These are phyloP conservation scores for Alloplasta piceator DNA, from an alignment of 2,888 invertebrate species.

Conservation along the genomic window DNA sequence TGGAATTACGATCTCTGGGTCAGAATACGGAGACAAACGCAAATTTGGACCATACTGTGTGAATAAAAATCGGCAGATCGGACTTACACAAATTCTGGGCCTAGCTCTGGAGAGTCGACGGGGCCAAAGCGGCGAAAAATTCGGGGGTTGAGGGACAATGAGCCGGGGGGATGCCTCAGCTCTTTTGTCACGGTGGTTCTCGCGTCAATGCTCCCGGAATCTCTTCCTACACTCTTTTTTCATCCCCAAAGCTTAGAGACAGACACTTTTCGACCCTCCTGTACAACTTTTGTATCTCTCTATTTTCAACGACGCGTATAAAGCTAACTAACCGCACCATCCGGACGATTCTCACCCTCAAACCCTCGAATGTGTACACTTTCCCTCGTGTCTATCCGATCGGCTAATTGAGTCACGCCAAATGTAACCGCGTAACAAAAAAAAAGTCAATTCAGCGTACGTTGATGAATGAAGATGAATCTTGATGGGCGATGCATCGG, in stretches of 20 bases:
- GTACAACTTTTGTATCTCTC: slow-evolving; percentile 49
- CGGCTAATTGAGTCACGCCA: slow-evolving; percentile 76
- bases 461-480: too few relatives aligned
- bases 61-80: slow-evolving; percentile 53
- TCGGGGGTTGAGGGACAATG: slow-evolving; percentile 71
- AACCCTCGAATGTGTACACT: slow-evolving; percentile 27
- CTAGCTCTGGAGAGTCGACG: slow-evolving; percentile 21
- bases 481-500: too few relatives aligned
- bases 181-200: slow-evolving; percentile 82
- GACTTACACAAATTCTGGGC: slow-evolving; percentile 52
- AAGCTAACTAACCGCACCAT: slow-evolving; percentile 66
- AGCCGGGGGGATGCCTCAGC: slow-evolving; percentile 81
- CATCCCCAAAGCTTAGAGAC: slow-evolving; percentile 50
- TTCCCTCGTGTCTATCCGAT: slow-evolving; percentile 62
- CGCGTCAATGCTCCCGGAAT: slow-evolving; percentile 82
- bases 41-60: slow-evolving; percentile 33
- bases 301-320: slow-evolving; percentile 62
- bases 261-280: slow-evolving; percentile 39
- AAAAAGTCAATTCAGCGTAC: not conserved
- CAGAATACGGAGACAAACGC: too few relatives aligned
- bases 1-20: too few relatives aligned
- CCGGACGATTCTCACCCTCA: slow-evolving; percentile 63
- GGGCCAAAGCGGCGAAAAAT: slow-evolving; percentile 31
- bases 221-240: slow-evolving; percentile 68
- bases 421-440: slow-evolving; percentile 20